Percentiles rank a stretch among this genome's conserved stretches.
phyloP scores from a whole-genome alignment of 2,888 invertebrate species.

The Neoascia interrupta region DNA sequence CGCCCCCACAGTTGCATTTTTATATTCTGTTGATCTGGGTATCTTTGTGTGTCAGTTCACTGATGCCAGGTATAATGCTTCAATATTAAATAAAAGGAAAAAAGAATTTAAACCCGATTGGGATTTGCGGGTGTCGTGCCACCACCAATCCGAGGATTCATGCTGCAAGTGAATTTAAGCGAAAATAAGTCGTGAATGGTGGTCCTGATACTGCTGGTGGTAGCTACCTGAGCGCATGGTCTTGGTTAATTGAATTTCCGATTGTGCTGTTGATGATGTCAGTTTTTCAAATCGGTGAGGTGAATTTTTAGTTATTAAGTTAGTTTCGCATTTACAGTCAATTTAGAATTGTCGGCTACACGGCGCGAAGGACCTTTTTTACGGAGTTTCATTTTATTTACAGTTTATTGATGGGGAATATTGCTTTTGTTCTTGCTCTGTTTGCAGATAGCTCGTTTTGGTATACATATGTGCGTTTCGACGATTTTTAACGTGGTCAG shows the following conservation, averaged over 20 bases:
- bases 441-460: too few species aligned
- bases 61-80: conserved; percentile 6
- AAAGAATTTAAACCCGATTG: not conserved
- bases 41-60: conserved; percentile 6
- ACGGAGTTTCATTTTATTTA: too few species aligned
- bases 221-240: not conserved
- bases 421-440: too few species aligned
- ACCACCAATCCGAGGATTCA: not conserved
- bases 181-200: conserved; percentile 6
- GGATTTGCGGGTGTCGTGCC: too few species aligned
- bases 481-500: too few species aligned
- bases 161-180: conserved; percentile 24
- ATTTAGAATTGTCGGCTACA: too few species aligned
- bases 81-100: conserved; percentile 20
- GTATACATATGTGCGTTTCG: too few species aligned
- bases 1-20: conserved; percentile 1
- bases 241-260: conserved; percentile 14
- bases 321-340: too few species aligned
- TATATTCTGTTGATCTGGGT: conserved; percentile 8
- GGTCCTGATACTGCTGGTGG: not conserved
- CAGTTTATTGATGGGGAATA: too few species aligned
- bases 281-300: too few species aligned
- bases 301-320: too few species aligned
- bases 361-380: too few species aligned
- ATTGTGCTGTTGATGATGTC: not conserved